Base-by-base conservation (phyloP, 1,140 invertebrate genomes). In the Dufourea novaeangliae region DNA sequence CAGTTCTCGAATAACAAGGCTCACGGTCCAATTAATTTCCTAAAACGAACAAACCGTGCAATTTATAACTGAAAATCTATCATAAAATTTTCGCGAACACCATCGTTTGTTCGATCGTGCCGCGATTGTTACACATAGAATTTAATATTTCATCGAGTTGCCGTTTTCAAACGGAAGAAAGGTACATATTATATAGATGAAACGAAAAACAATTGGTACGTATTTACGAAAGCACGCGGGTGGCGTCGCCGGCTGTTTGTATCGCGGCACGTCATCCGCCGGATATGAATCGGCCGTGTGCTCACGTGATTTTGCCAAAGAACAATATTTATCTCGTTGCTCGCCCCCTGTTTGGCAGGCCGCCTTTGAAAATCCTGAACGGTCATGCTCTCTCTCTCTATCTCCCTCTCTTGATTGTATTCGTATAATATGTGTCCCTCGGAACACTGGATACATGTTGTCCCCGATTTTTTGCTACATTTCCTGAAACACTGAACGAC, bases 221-320 rank as follows among this genome's bases (percentile, higher is more conserved):
- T n/a, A n/a, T n/a, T n/a, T n/a, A n/a, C 57, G 41, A 61, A 52
- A 22, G 54, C 41, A 27, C 14, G 20, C 32, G 17, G n/a, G 44
- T 78, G 14, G 57, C 56, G 27, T 32, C 41, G 22, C 22, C 39
- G 68, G 34, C 10, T 76, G 27, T 63, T 70, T 52, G 22, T 29
- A 69, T 56, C 37, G 17, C 39, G 32, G 22, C 41, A n/a, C 66
- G 56, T 72, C 44, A 68, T 27, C 67, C 37, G 46, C 69, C 75
- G 75, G 69, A 71, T 78, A 71, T 78, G 67, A 78, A 78, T 76
- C 66, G 52, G 73, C 25, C 73, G 73, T 69, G 64, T 76, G 73
- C 66, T 59, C 73, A 17, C 52, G 68, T 72, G 68, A 63, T 78
- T 70, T 78, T 78, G 57, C 27, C 68, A 71, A 71, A 78, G 75